These are phyloP conservation scores for Phylloscopus trochiloides DNA, from an alignment of 2,113 vertebrate species.

Conservation along the genomic window DNA sequence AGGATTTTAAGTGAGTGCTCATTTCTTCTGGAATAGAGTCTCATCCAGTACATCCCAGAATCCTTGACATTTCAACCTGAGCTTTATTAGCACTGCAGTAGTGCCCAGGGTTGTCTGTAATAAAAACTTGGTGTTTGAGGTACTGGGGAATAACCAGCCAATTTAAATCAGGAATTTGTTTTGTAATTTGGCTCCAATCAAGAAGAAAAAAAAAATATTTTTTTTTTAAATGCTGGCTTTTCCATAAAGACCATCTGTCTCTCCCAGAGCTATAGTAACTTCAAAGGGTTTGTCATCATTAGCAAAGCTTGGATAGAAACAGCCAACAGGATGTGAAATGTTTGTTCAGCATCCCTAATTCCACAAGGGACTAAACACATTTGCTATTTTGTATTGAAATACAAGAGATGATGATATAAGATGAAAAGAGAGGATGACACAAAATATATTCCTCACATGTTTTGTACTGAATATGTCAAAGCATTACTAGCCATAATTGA, in stretches of 20 bases:
- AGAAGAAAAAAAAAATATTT: neutral
- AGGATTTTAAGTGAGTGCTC: neutral
- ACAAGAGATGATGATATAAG: neutral
- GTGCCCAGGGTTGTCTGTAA: neutral
- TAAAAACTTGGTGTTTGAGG: neutral
- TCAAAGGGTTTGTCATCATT: slow-evolving; percentile 15
- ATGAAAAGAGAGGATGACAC: neutral
- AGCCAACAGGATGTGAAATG: neutral
- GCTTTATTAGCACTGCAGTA: neutral
- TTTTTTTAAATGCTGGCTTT: neutral
- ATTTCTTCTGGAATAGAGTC: neutral
- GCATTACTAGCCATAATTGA: neutral
- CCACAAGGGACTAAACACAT: neutral
- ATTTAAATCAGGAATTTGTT: neutral
- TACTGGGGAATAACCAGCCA: neutral
- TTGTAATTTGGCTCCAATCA: neutral
- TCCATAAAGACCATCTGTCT: neutral
- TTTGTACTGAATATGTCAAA: neutral
- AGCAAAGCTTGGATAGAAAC: slow-evolving; percentile 13
- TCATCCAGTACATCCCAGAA: neutral
- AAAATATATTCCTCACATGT: neutral
- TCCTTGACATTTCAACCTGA: neutral
- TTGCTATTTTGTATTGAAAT: slow-evolving; percentile 23
- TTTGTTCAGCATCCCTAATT: slow-evolving; percentile 30
- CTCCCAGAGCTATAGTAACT: neutral